Evolutionary conservation across 92 coral and sea anemone genomes (phyloP), one percentile per base, ranked within the genome.

Genomic region (Palythoa caribaeorum): DNA sequence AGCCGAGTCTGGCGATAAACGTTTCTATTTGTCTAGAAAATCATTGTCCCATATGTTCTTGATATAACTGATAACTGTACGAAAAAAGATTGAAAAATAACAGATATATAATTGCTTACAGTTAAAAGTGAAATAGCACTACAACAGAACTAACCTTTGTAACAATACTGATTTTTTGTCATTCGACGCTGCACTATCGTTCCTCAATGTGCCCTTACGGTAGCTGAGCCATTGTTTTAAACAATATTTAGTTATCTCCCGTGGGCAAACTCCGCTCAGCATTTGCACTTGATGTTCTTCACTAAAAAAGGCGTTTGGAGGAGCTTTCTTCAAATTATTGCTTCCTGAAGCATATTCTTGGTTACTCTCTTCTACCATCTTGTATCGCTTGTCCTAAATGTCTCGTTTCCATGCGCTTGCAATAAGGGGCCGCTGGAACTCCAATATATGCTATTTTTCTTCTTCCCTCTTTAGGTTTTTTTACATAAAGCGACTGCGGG

Each of bases 161-260:
- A 74, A 74, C 78, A 74, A 74, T 57, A 11, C 55, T 39, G 78
- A 20, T 74, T 74, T 74, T 19, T 74, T 74, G 57, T 74, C 35
- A 39, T 74, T 39, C 78, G 78, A 74, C 39, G 78, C 16, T 9
- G 21, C 57, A 74, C 78, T 74, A 55, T 57, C 57, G 57, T 74
- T 55, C 3, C 78, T 11, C 20, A 57, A 11, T 74, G 78, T 74
- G 19, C 55, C 53, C 0, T 39, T 74, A 5, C 55, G 20, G 78
- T 74, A 74, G 37, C 55, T 74, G 3, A 74, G 78, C 78, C 78
- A 74, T 74, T 74, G 78, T n/a, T 74, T 74, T 74, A 74, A 47
- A 47, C 78, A 74, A n/a, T 74, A 17, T 74, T 40, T 74, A 11
- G 78, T 74, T 4, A 74, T 74, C 4, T 74, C 39, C 78, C 78